These are phyloP conservation scores for Atherinosoma microstoma DNA, from an alignment of 2,797 vertebrate species.

Conservation along the genomic window DNA sequence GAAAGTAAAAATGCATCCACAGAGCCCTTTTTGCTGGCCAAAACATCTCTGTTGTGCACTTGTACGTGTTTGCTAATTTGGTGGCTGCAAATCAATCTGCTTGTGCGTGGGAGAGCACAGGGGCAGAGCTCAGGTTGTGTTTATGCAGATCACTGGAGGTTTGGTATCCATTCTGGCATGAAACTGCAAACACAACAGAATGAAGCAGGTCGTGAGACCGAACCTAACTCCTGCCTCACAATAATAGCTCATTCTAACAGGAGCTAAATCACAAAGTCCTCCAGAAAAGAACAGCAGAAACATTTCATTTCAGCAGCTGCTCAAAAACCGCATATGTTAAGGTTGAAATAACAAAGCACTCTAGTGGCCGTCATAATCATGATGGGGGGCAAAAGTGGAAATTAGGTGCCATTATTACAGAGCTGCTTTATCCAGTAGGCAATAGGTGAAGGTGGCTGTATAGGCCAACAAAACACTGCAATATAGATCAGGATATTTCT, in stretches of 20 bases:
- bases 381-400: not conserved
- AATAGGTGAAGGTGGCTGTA: not conserved
- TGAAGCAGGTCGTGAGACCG: constrained; percentile 12
- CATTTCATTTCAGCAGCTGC: not conserved
- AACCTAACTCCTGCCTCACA: constrained; percentile 4
- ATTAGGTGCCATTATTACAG: not conserved
- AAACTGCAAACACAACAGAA: constrained; percentile 38
- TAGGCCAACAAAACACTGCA: constrained; percentile 9
- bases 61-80: constrained; percentile 37
- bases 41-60: constrained; percentile 23
- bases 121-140: constrained; percentile 34
- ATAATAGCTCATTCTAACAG: constrained; percentile 7
- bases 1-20: constrained; percentile 13
- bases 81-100: constrained; percentile 34
- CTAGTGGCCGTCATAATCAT: not conserved
- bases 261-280: constrained; percentile 3
- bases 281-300: not conserved
- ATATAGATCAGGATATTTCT: constrained; percentile 1
- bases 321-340: constrained; percentile 6
- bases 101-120: constrained; percentile 25
- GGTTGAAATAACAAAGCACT: constrained; percentile 1
- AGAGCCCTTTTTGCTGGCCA: constrained; percentile 24
- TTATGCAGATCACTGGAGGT: constrained; percentile 47
- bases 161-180: constrained; percentile 28
- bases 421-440: not conserved